Evolutionary conservation across 30 jellyfish, hydroid and myxozoan genomes (phyloP).

Genomic region (Aurelia aurita): DNA sequence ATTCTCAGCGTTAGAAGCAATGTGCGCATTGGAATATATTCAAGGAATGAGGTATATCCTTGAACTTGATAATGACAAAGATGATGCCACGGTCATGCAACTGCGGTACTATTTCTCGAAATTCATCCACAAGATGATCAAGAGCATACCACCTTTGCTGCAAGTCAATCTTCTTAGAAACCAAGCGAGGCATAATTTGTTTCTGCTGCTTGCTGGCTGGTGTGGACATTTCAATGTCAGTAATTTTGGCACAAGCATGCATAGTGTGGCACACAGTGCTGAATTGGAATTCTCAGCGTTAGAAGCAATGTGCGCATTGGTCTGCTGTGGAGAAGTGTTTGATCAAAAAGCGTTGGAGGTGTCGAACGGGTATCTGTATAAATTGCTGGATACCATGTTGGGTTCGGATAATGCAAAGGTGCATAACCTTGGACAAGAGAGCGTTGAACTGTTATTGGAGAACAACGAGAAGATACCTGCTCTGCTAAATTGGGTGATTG

Average conservation of each 20-base stretch:
- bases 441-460: slow-evolving; percentile 95
- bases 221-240: slow-evolving; percentile 98
- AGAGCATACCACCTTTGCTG: slow-evolving; percentile 89
- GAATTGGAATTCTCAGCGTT: slow-evolving; percentile 97
- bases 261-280: slow-evolving; percentile 80
- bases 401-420: slow-evolving; percentile 89
- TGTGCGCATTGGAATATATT: slow-evolving; percentile 98
- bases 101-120: slow-evolving; percentile 87
- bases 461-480: slow-evolving; percentile 98
- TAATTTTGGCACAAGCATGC: slow-evolving; percentile 84
- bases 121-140: slow-evolving; percentile 94
- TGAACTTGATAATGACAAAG: slow-evolving; percentile 91
- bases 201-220: slow-evolving; percentile 96
- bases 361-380: slow-evolving; percentile 95
- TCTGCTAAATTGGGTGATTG: slow-evolving; percentile 90
- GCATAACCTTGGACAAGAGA: slow-evolving; percentile 92
- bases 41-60: slow-evolving; percentile 93
- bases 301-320: slow-evolving; percentile 99
- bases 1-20: slow-evolving; percentile 97
- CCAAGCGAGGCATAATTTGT: slow-evolving; percentile 93
- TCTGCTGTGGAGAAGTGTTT: slow-evolving; percentile 98
- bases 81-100: slow-evolving; percentile 84
- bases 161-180: slow-evolving; percentile 84
- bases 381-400: slow-evolving; percentile 94
- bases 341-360: slow-evolving; percentile 97